These are phyloP conservation scores for Muscicapa striata DNA, from an alignment of 2,797 vertebrate genomes.

Conservation along the genomic window DNA sequence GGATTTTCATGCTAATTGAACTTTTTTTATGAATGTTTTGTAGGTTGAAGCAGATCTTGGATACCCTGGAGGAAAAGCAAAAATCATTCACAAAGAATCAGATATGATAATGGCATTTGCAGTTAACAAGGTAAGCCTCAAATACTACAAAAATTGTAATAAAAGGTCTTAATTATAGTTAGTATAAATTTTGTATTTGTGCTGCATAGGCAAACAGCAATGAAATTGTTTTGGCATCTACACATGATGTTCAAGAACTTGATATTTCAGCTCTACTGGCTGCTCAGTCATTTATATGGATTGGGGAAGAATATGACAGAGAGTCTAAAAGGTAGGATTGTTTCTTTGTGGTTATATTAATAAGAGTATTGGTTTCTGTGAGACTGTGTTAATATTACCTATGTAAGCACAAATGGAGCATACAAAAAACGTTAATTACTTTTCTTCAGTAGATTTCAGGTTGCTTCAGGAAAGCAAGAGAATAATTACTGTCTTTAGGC, in stretches of 20 bases:
- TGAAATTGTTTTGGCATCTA: slow-evolving; percentile 97
- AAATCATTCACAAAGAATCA: slow-evolving; percentile 97
- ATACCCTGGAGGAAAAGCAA: slow-evolving; percentile 97
- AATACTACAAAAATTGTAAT: neutral
- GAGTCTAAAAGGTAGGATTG: slow-evolving; percentile 91
- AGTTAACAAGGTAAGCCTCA: slow-evolving; percentile 89
- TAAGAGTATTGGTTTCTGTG: neutral
- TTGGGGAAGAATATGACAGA: slow-evolving; percentile 95
- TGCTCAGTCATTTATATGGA: slow-evolving; percentile 94
- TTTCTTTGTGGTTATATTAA: neutral
- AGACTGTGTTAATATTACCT: neutral
- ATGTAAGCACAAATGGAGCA: neutral
- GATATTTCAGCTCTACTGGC: slow-evolving; percentile 92
- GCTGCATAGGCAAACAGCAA: slow-evolving; percentile 87
- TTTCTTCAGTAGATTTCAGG: neutral
- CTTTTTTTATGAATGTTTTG: slow-evolving; percentile 58
- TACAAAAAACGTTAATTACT: neutral
- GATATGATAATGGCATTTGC: slow-evolving; percentile 99
- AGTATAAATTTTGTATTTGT: slow-evolving; percentile 14
- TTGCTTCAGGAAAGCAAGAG: neutral
- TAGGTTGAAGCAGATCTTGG: slow-evolving; percentile 98
- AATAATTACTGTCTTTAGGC: neutral
- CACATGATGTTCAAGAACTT: slow-evolving; percentile 97
- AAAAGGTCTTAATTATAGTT: neutral
- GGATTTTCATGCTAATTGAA: neutral